Evolutionary conservation across 2,888 invertebrate species (phyloP).

Genomic region (Netelia fuscicornis): DNA sequence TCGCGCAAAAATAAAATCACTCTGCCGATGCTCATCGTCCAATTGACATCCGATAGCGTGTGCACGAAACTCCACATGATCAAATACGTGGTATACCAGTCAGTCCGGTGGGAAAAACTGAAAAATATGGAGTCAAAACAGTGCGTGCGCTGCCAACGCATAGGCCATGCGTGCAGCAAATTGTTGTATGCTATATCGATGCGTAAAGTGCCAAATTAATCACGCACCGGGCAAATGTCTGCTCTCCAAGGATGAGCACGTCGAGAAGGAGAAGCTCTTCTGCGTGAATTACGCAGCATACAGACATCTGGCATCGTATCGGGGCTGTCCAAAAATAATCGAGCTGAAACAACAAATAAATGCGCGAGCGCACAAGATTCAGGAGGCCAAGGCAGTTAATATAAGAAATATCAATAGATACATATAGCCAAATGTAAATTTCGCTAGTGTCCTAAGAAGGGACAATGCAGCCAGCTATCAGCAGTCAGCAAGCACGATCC

Average conservation of each 20-base stretch:
- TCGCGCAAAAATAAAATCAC: no score
- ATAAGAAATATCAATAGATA: neutral
- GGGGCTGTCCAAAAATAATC: constrained; percentile 12
- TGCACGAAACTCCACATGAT: neutral
- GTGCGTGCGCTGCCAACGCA: constrained; percentile 36
- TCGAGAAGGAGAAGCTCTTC: no score
- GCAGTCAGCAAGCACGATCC: neutral
- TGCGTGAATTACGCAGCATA: no score
- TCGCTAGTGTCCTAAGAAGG: neutral
- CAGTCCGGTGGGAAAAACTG: constrained; percentile 35
- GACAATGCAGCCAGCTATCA: no score
- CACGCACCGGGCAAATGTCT: constrained; percentile 25
- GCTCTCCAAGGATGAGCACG: neutral
- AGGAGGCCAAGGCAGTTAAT: neutral
- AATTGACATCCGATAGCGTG: no score
- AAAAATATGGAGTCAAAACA: constrained; percentile 22
- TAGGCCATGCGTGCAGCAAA: constrained; percentile 5
- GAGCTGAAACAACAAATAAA: neutral
- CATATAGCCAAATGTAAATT: constrained; percentile 7
- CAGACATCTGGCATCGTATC: neutral
- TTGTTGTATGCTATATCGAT: constrained; percentile 13
- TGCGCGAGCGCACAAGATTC: neutral
- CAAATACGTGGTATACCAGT: constrained; percentile 21
- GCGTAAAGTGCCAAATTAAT: constrained; percentile 20
- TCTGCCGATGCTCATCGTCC: no score